phyloP scores from a whole-genome alignment of 2,797 vertebrate species.

The Tenualosa thibaudeaui region DNA sequence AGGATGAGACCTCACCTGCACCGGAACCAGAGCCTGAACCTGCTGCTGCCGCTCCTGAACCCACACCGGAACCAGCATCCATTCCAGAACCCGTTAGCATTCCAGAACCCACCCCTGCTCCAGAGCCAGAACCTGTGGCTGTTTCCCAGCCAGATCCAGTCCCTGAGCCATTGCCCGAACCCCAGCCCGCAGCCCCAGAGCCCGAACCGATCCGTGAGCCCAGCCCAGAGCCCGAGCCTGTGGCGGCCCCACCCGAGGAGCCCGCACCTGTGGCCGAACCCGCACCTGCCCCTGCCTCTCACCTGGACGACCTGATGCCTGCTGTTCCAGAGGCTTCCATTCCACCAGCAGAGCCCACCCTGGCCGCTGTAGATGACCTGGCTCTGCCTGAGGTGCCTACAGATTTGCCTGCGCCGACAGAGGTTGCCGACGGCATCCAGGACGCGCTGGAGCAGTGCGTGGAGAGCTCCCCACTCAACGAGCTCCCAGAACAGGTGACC shows the following conservation, averaged over 20 bases:
- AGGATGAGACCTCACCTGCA: neutral
- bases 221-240: neutral
- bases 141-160: neutral
- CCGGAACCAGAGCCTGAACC: conserved; percentile 28
- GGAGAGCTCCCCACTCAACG: neutral
- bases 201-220: neutral
- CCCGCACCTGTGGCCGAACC: neutral
- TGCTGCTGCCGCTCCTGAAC: neutral
- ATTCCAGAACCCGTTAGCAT: neutral
- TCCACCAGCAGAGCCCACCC: conserved; percentile 37
- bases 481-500: neutral
- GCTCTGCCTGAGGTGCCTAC: neutral
- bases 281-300: neutral
- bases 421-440: neutral
- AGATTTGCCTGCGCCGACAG: neutral
- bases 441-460: conserved; percentile 35
- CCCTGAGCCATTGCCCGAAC: neutral
- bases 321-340: conserved; percentile 53
- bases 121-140: neutral
- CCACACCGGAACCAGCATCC: conserved; percentile 22
- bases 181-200: neutral
- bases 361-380: conserved; percentile 19
- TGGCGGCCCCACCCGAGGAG: too few species aligned
- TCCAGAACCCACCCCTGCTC: neutral
- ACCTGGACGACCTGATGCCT: conserved; percentile 49